Evolutionary conservation across 2,113 vertebrate species (phyloP).

Genomic region (Litocranius walleri): DNA sequence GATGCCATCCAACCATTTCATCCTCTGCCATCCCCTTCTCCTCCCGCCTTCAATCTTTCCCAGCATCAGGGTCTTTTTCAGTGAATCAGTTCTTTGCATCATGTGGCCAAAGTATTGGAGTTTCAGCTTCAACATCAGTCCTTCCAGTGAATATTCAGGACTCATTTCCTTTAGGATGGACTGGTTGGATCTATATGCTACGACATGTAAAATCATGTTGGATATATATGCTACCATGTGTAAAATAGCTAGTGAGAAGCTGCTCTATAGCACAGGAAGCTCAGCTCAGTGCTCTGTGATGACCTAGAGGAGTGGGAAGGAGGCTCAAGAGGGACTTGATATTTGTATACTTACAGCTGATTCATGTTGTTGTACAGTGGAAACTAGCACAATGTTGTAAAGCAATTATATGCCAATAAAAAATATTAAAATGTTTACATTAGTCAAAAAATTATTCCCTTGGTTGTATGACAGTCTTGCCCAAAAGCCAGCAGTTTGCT

Average conservation of each 20-base stretch:
- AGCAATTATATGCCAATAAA: not conserved
- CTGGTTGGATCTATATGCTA: not conserved
- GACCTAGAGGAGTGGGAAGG: not conserved
- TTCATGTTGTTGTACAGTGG: not conserved
- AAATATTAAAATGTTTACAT: not conserved
- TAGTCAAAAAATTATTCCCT: not conserved
- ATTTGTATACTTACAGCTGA: not conserved
- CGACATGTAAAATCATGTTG: not conserved
- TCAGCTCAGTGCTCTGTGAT: not conserved
- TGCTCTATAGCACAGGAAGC: not conserved
- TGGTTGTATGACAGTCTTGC: not conserved
- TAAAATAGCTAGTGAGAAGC: not conserved
- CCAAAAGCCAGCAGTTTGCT: not conserved
- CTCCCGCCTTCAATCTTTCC: not conserved
- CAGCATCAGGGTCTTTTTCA: not conserved
- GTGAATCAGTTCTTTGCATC: not conserved
- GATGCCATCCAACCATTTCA: not conserved
- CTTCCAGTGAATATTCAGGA: not conserved
- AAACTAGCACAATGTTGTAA: not conserved
- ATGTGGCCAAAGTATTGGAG: not conserved
- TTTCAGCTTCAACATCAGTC: not conserved
- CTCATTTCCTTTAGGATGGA: not conserved
- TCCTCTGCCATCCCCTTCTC: not conserved
- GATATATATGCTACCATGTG: not conserved
- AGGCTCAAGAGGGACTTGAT: rapidly evolving